These are phyloP conservation scores for Ferrisia virgata DNA, from an alignment of 2,888 invertebrate species.

Conservation along the genomic window DNA sequence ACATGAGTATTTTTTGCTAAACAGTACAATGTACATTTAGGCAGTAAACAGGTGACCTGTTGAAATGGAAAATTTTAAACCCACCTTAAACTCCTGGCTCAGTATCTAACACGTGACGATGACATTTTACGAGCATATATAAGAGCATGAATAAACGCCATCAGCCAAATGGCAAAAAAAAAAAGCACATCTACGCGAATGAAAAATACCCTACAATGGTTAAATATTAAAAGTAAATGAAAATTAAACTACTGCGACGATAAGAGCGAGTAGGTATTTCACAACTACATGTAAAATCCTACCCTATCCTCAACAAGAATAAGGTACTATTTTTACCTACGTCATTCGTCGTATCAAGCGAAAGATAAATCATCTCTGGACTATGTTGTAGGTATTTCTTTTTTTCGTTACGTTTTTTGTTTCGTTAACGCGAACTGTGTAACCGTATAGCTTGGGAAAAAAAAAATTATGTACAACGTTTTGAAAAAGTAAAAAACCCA, in stretches of 20 bases:
- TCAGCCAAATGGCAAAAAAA: background rate
- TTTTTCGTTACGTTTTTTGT: background rate
- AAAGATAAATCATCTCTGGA: slow-evolving; percentile 10
- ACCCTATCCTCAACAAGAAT: background rate
- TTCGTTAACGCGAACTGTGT: background rate
- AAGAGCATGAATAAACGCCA: background rate
- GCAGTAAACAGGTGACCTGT: too few relatives aligned
- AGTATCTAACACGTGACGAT: background rate
- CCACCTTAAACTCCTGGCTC: too few relatives aligned
- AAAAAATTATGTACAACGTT: slow-evolving; percentile 17
- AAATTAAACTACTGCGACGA: slow-evolving; percentile 8
- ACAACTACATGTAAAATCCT: background rate
- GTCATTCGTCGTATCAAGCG: background rate
- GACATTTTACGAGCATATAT: slow-evolving; percentile 4
- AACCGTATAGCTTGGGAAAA: background rate
- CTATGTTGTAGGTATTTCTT: background rate
- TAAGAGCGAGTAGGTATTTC: background rate
- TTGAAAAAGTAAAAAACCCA: too few relatives aligned
- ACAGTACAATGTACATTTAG: too few relatives aligned
- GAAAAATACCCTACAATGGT: slow-evolving; percentile 3
- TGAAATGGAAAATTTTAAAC: background rate
- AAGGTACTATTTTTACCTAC: background rate
- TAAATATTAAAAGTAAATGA: slow-evolving; percentile 34
- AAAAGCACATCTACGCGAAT: background rate
- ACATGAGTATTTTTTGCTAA: too few relatives aligned